A percentile compares a stretch with the other conserved stretches of the same genome.
Conservation (phyloP, 2,797 vertebrate genomes). For the Enteromius argenteus region DNA sequence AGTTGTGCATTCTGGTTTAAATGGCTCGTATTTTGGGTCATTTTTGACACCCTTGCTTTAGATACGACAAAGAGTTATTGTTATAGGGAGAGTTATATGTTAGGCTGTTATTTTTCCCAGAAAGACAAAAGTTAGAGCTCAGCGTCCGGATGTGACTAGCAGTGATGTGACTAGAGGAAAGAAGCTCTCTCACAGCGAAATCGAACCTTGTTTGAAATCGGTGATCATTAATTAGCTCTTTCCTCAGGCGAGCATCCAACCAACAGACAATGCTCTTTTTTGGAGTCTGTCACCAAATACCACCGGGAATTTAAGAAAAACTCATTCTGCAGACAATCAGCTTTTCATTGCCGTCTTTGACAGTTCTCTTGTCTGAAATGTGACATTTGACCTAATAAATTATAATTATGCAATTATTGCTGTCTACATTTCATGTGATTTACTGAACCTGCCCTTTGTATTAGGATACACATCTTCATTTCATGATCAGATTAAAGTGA, state of each 20-base stretch:
- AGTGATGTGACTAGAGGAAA: neutral
- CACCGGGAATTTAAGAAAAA: neutral
- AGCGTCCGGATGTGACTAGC: too few relatives aligned
- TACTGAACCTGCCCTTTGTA: constrained; percentile 12
- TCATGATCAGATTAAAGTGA: constrained; percentile 6
- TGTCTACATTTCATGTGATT: neutral
- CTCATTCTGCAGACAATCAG: neutral
- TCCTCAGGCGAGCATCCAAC: constrained; percentile 37
- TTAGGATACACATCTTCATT: neutral
- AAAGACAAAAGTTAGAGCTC: neutral
- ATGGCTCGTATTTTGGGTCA: constrained; percentile 6
- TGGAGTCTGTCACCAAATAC: constrained; percentile 18
- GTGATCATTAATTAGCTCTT: constrained; percentile 45
- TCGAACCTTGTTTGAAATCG: constrained; percentile 56
- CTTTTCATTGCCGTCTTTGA: constrained; percentile 58
- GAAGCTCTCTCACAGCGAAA: constrained; percentile 44
- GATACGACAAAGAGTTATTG: constrained; percentile 1
- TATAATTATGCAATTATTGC: constrained; percentile 9
- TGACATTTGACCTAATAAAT: constrained; percentile 28
- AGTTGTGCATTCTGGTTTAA: constrained; percentile 20
- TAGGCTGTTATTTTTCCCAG: neutral
- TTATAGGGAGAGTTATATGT: constrained; percentile 24
- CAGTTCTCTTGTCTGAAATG: constrained; percentile 17
- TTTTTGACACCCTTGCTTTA: constrained; percentile 14
- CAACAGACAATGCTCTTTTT: constrained; percentile 42